A percentile compares a stretch with the other conserved stretches of the same genome.
phyloP scores from a whole-genome alignment of 1,140 invertebrate genomes.

The Metopolophium dirhodum region DNA sequence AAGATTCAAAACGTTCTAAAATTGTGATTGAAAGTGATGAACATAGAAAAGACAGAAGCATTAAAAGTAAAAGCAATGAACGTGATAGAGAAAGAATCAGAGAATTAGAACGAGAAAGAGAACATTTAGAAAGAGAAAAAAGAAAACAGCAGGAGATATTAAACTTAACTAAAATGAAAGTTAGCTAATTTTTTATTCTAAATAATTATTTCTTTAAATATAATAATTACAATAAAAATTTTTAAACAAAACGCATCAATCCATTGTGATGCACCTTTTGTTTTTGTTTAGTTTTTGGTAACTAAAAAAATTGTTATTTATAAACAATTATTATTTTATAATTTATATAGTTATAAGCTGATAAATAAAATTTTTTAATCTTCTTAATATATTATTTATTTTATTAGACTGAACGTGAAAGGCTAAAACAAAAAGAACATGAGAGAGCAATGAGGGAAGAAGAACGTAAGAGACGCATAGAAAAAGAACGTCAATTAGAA shows the following conservation, averaged over 20 bases:
- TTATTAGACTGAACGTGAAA: slow-evolving; percentile 75
- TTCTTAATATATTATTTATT: background rate
- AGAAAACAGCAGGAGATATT: slow-evolving; percentile 35
- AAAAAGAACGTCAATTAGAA: slow-evolving; percentile 75
- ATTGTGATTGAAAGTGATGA: slow-evolving; percentile 41
- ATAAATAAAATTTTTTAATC: too few species aligned
- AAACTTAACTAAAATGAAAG: slow-evolving; percentile 41
- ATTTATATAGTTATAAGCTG: too few species aligned
- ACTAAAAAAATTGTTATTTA: background rate
- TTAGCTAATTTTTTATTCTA: background rate
- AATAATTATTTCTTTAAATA: background rate
- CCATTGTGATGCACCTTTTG: background rate
- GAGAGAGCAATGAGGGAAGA: slow-evolving; percentile 76
- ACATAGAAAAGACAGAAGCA: slow-evolving; percentile 34
- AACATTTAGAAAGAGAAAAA: slow-evolving; percentile 47
- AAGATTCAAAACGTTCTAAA: slow-evolving; percentile 49
- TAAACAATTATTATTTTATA: too few species aligned
- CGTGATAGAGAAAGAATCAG: slow-evolving; percentile 47
- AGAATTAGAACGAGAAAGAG: slow-evolving; percentile 27
- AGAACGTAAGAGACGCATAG: slow-evolving; percentile 75
- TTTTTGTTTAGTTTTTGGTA: background rate
- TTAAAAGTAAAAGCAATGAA: slow-evolving; percentile 58
- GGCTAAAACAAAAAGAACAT: slow-evolving; percentile 77
- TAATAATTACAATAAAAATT: background rate
- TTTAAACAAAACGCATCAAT: background rate